Conservation (phyloP, 2,797 vertebrate genomes). For the Taeniopygia guttata region DNA sequence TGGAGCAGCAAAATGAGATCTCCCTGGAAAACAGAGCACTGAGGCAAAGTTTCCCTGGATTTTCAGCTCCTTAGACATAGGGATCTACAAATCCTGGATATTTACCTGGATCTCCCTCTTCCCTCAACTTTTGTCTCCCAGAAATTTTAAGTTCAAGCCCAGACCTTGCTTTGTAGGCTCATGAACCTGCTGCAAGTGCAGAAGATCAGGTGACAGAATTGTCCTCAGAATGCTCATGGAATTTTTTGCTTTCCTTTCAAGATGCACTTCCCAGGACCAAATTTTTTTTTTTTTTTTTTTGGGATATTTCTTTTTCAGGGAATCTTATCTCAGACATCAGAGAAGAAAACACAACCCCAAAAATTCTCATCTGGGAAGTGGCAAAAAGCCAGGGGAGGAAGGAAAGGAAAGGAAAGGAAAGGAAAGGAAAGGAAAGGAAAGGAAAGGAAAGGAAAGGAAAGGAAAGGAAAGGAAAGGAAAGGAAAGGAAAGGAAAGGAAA, state of each 20-base stretch:
- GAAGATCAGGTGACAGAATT: background rate
- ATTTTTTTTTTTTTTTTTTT: too few species aligned
- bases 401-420: too few species aligned
- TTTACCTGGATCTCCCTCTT: background rate
- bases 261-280: background rate
- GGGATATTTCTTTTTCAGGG: background rate
- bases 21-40: background rate
- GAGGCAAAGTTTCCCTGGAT: background rate
- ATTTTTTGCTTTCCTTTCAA: background rate
- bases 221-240: accelerated
- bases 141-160: background rate
- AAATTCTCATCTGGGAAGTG: background rate
- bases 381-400: too few species aligned
- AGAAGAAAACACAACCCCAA: background rate
- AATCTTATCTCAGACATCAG: background rate
- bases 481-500: background rate
- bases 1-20: background rate
- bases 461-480: background rate
- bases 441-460: background rate
- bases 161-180: background rate
- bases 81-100: background rate
- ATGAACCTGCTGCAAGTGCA: background rate
- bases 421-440: too few species aligned
- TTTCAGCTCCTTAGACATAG: background rate
- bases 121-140: background rate